A percentile compares a stretch with the other conserved stretches of the same genome.
These are phyloP conservation scores for Trichopoda pennipes DNA, from an alignment of 2,888 invertebrate genomes.

Conservation along the genomic window DNA sequence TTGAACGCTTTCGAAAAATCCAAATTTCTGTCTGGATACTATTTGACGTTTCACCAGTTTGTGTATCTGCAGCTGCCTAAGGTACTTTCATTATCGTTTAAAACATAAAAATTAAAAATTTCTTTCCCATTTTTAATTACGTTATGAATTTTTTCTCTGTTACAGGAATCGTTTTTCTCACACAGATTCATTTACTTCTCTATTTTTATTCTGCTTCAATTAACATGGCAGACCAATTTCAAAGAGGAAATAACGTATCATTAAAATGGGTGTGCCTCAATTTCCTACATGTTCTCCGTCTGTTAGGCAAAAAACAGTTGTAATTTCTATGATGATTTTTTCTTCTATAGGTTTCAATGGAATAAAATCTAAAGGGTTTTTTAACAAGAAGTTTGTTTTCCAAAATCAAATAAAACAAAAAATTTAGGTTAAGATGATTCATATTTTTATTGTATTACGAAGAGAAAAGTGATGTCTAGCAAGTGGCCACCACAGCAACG, in stretches of 20 bases:
- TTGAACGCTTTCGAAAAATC: no score
- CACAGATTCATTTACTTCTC: slow-evolving; percentile 15
- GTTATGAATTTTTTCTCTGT: neutral
- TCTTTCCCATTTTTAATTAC: neutral
- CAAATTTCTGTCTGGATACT: no score
- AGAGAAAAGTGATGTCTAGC: no score
- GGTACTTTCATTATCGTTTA: neutral
- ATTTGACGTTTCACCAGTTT: no score
- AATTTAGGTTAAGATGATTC: no score
- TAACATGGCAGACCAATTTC: slow-evolving; percentile 61
- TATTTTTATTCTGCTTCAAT: slow-evolving; percentile 33
- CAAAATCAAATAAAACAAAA: no score
- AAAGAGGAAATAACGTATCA: slow-evolving; percentile 68
- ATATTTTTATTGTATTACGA: no score
- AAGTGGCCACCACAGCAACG: no score
- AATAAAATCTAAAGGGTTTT: no score
- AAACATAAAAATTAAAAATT: neutral
- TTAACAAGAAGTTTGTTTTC: no score
- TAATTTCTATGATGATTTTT: slow-evolving; percentile 17
- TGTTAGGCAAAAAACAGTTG: slow-evolving; percentile 7
- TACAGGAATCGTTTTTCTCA: neutral
- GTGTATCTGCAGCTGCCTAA: neutral
- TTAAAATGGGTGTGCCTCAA: slow-evolving; percentile 70
- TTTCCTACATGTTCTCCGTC: slow-evolving; percentile 57
- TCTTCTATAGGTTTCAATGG: slow-evolving; percentile 17